Evolutionary conservation across 2,888 invertebrate genomes (phyloP), one percentile per base, ranked within the genome.

Genomic region (Dysmachus trigonus): DNA sequence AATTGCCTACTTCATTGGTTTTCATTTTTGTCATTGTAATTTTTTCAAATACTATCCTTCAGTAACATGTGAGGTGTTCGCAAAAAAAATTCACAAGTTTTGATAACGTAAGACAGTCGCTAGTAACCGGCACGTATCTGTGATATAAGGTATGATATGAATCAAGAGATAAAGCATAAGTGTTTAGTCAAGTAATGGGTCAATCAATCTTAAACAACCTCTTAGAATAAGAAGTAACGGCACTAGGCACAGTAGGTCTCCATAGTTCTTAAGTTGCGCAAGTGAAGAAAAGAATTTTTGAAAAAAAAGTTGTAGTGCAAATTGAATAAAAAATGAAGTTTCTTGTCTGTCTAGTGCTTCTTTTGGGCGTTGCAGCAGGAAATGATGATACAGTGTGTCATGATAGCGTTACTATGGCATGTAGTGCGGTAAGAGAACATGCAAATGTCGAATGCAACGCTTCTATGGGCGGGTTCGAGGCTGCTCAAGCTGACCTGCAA

Each of bases 361-460:
- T 94, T 86, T 90, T 89, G 88, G 88, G 89, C 88, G 91, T 94
- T 22, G 93, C 93, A 38, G 92, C 92, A 87, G 89, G 92, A 87
- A 89, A 90, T 71, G 93, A 93, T 87, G 92, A 92, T 7, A 94
- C 95, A 86, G 93, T 92, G 86, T 96, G 96, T 91, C 95, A 94
- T 90, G 93, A 93, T 38, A 93, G 94, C 88, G 94, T 94, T 0
- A 92, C 94, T 38, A 91, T 92, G 79, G 94, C 94, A 87, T 94
- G 95, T 10, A 1, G 38, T 87, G 93, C 93, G 6, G 93, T 94
- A 81, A 92, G 91, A 33, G 93, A 93, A 7, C 22, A 10, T 91
- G 71, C 90, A 92, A 76, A 90, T 93, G 82, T 74, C 13, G n/a
- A 41, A 10, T 88, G 88, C 85, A 87, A 87, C 82, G 85, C 88